Conservation (phyloP, 1,140 invertebrate genomes). For the Pogonognathellus flavescens region DNA sequence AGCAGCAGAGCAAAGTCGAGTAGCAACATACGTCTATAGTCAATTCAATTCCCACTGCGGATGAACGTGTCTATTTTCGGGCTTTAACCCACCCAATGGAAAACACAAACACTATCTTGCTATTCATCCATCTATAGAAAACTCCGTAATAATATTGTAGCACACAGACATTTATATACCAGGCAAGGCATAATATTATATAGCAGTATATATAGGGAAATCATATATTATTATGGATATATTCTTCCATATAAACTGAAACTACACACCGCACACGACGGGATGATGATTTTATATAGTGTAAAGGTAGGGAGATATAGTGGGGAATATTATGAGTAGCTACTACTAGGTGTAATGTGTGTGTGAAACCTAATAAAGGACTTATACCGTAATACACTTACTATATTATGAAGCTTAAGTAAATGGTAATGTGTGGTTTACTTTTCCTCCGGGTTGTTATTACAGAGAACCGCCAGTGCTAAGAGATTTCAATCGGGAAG, state of each 20-base stretch:
- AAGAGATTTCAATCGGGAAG: conserved; percentile 80
- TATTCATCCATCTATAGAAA: neutral
- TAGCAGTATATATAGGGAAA: neutral
- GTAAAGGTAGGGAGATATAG: too few relatives aligned
- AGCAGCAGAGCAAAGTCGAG: neutral
- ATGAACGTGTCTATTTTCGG: conserved; percentile 42
- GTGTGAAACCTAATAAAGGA: too few relatives aligned
- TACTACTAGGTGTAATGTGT: too few relatives aligned
- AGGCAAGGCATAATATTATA: neutral
- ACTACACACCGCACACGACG: neutral
- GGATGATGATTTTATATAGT: neutral
- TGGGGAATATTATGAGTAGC: too few relatives aligned
- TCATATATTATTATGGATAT: conserved; percentile 1
- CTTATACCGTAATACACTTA: neutral
- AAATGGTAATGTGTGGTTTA: conserved; percentile 41
- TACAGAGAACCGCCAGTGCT: conserved; percentile 83
- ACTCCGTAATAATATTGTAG: too few relatives aligned
- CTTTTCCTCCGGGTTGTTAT: conserved; percentile 69
- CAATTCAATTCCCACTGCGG: conserved; percentile 48
- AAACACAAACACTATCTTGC: neutral
- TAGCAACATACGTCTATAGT: neutral
- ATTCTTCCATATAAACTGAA: neutral
- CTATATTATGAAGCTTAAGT: neutral
- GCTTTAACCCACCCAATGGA: conserved; percentile 5
- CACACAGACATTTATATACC: too few relatives aligned